Base-by-base conservation (phyloP, 2,888 invertebrate genomes). In the Seladonia tumulorum region DNA sequence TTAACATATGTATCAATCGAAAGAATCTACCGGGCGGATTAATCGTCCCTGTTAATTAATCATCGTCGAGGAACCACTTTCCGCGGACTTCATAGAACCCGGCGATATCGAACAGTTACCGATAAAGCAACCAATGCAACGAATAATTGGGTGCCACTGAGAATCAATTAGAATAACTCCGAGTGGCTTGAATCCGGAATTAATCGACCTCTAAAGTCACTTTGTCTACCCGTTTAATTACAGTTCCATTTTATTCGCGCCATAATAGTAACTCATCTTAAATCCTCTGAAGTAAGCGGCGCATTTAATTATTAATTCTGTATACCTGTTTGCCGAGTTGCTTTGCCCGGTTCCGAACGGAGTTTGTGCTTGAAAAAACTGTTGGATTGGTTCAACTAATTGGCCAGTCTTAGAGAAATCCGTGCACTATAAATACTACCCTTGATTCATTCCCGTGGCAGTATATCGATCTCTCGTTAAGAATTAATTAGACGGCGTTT, bases 161-260 rank as follows among this genome's bases (percentile, higher is more conserved):
- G 66, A 79, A 79, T 81, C 85, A 85, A 85, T 86, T 86, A 86
- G 86, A 76, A 85, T 78, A 81, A 81, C 68, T 83, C 73, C 39
- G 42, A 78, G 75, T 57, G 73, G 49, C 76, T 86, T 49, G 75
- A 76, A 85, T 77, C 71, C 49, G 35, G 66, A 85, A 85, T 86
- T 86, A 85, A 86, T 81, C 81, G 81, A 76, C 49, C 81, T 42
- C 68, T 73, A 66, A 70, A 78, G 42, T 81, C 71, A 68, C 78
- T 81, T 81, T 81, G 78, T 49, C 45, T 18, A 42, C 7, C 12
- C 25, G 60, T 73, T 79, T 85, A 85, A 85, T 86, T 79, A 84
- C 76, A 42, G 57, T 45, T 47, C 77, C 47, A 39, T 72, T 75
- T 80, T 84, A 74, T 70, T 83, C 74, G 79, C 60, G 10, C 63